phyloP scores from a whole-genome alignment of 2,888 invertebrate genomes.

The Rhorus exstirpatorius region DNA sequence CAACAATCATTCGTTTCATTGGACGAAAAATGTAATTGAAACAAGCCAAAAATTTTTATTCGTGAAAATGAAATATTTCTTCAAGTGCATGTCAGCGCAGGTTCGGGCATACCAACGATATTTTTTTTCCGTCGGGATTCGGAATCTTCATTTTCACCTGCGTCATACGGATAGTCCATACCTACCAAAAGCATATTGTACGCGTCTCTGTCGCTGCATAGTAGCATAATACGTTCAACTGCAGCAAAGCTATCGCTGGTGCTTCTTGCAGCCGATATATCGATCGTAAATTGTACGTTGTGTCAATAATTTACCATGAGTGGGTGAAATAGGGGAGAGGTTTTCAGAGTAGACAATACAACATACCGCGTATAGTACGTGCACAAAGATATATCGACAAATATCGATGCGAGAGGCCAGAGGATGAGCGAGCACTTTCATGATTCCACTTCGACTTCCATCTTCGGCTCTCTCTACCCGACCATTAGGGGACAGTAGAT shows the following conservation, averaged over 20 bases:
- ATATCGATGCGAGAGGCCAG: constrained; percentile 31
- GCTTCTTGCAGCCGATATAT: constrained; percentile 60
- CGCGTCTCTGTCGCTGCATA: too few relatives aligned
- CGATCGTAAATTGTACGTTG: constrained; percentile 71
- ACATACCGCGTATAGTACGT: constrained; percentile 2
- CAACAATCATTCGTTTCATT: too few relatives aligned
- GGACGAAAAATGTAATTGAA: too few relatives aligned
- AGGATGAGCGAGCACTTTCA: constrained; percentile 65
- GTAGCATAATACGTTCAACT: not conserved
- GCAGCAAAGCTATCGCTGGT: constrained; percentile 29
- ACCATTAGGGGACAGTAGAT: constrained; percentile 74
- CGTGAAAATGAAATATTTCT: too few relatives aligned
- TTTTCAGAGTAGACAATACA: constrained; percentile 12
- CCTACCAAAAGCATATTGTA: too few relatives aligned
- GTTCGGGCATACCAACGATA: too few relatives aligned
- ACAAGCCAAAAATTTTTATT: too few relatives aligned
- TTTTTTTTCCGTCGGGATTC: too few relatives aligned
- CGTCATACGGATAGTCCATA: too few relatives aligned
- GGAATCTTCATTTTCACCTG: too few relatives aligned
- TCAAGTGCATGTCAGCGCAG: too few relatives aligned
- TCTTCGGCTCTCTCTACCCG: constrained; percentile 65
- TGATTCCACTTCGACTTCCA: constrained; percentile 69
- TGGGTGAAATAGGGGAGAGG: not conserved
- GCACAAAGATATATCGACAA: constrained; percentile 41
- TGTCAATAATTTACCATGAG: constrained; percentile 74